Percentiles rank a stretch among this genome's conserved stretches.
Evolutionary conservation across 2,113 vertebrate genomes (phyloP).

Genomic region (Plectropomus leopardus): DNA sequence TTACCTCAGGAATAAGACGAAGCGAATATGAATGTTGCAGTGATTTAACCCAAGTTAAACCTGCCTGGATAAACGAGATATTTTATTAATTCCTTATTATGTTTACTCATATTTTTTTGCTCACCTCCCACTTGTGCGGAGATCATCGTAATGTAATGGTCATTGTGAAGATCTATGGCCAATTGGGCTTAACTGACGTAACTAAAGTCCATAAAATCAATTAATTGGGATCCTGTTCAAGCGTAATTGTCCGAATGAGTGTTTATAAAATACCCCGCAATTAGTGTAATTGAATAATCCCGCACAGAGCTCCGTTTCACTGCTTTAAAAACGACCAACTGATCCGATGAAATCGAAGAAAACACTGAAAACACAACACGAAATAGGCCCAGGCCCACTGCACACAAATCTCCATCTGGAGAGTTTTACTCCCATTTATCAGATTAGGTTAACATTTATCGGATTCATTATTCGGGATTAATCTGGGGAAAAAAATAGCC

Average conservation of each 20-base stretch:
- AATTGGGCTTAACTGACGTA: slow-evolving; percentile 46
- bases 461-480: slow-evolving; percentile 77
- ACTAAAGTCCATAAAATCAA: slow-evolving; percentile 49
- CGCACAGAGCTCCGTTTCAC: slow-evolving; percentile 27
- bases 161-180: slow-evolving; percentile 38
- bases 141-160: background rate
- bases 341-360: slow-evolving; percentile 42
- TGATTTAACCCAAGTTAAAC: background rate
- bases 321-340: slow-evolving; percentile 47
- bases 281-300: slow-evolving; percentile 80
- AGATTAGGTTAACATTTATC: slow-evolving; percentile 77
- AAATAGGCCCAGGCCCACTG: slow-evolving; percentile 48
- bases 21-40: background rate
- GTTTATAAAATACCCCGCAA: slow-evolving; percentile 69
- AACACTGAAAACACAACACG: slow-evolving; percentile 21
- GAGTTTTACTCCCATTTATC: slow-evolving; percentile 68
- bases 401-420: slow-evolving; percentile 77
- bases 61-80: background rate
- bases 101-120: background rate
- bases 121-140: background rate
- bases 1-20: background rate
- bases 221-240: slow-evolving; percentile 50
- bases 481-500: slow-evolving; percentile 35
- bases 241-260: slow-evolving; percentile 62
- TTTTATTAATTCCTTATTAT: background rate